Percentiles rank a stretch among this genome's conserved stretches.
Conservation (phyloP, 1,140 invertebrate species). For the Bombus superbus region DNA sequence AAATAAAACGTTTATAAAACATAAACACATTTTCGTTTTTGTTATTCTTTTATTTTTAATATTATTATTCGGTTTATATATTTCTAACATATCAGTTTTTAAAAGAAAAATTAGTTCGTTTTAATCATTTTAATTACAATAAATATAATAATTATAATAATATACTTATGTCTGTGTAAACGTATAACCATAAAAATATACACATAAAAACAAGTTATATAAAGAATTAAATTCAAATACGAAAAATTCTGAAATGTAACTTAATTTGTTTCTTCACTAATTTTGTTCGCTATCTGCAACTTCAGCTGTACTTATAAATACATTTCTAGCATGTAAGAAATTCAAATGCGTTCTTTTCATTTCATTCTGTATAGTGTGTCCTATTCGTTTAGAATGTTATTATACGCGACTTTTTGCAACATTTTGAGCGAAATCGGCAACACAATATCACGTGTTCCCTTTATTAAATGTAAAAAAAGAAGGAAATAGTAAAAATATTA, state of each 20-base stretch:
- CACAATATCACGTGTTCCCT: not conserved
- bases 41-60: constrained; percentile 4
- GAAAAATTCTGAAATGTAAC: not conserved
- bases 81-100: not conserved
- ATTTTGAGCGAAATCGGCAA: not conserved
- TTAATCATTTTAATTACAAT: constrained; percentile 6
- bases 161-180: not conserved
- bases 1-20: not conserved
- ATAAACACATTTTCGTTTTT: constrained; percentile 13
- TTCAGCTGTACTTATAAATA: not conserved
- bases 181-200: not conserved
- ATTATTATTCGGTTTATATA: not conserved
- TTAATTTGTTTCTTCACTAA: not conserved
- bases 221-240: not conserved
- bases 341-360: not conserved
- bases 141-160: constrained; percentile 9
- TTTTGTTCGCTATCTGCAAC: not conserved
- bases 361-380: not conserved
- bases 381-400: not conserved
- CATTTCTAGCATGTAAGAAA: not conserved
- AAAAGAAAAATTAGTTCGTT: not conserved
- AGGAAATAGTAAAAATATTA: not conserved
- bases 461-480: not conserved
- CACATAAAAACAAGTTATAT: not conserved
- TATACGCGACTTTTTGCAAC: not conserved